Evolutionary conservation across 1,140 invertebrate species (phyloP).

Genomic region (Drosophila santomea): DNA sequence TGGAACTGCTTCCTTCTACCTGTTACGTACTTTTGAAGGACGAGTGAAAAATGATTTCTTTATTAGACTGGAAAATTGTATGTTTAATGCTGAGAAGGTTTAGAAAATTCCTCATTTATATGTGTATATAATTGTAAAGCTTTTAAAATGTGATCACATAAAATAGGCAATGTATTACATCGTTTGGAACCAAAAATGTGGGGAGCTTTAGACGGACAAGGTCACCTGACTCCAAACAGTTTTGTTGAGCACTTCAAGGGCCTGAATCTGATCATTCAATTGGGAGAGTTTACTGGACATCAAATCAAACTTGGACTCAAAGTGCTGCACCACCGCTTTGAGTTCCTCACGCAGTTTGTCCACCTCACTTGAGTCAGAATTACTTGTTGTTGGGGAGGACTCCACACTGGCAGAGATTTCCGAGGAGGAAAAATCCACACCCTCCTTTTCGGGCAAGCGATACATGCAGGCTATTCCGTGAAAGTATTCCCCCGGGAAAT

Average conservation of each 20-base stretch:
- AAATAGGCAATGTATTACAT: neutral
- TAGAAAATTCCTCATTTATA: neutral
- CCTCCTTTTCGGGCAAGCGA: conserved; percentile 47
- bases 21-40: too few species aligned
- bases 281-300: conserved; percentile 26
- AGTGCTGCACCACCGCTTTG: conserved; percentile 63
- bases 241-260: conserved; percentile 58
- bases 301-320: conserved; percentile 65
- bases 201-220: conserved; percentile 45
- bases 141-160: neutral
- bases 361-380: conserved; percentile 21
- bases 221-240: conserved; percentile 67
- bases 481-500: conserved; percentile 71
- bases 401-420: conserved; percentile 44
- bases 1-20: too few species aligned
- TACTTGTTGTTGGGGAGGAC: neutral
- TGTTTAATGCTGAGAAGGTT: too few species aligned
- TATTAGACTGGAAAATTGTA: too few species aligned
- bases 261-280: conserved; percentile 53
- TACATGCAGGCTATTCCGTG: conserved; percentile 79
- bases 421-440: conserved; percentile 12
- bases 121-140: neutral
- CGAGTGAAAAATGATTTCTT: too few species aligned
- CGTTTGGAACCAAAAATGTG: neutral
- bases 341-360: conserved; percentile 59